Evolutionary conservation across 2,888 invertebrate genomes (phyloP), one percentile per base, ranked within the genome.

Genomic region (Quadroppia sp.): DNA sequence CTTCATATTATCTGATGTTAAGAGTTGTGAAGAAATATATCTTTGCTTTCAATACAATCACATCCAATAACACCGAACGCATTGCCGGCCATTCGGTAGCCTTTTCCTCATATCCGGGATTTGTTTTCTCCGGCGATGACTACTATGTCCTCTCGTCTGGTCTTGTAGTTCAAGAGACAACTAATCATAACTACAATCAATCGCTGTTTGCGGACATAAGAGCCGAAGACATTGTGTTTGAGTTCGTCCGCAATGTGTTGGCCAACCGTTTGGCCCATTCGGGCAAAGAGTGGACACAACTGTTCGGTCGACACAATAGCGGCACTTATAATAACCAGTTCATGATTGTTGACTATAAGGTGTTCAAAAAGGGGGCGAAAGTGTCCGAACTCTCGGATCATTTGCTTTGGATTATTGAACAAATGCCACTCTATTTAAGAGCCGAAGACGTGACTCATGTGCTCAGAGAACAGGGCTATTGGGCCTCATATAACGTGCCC

Each of bases 1-100:
- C 87, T 80, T 89, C 89, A 76, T 93, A 90, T 81, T 86, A 87
- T 42, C 87, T 88, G 77, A 94, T 94, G 94, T 85, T 92, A 76
- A 86, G 92, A 74, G 87, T 94, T 45, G 84, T 92, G 80, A 94
- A 94, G 82, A 87, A 88, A 74, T 94, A 94, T 84, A 89, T 89
- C 79, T 87, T 95, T 71, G 87, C n/a, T n/a, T n/a, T n/a, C n/a
- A n/a, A n/a, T n/a, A n/a, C n/a, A n/a, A n/a, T n/a, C n/a, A n/a
- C 13, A 11, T 11, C 7, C 13, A 25, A 17, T 30, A 32, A 61
- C 6, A 25, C 28, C 6, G 11, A 15, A 17, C 25, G 23, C 20
- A 50, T 71, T 42, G 61, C 73, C 2, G 73, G 73, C 20, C 30
- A 25, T 6, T 50, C 28, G 3, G 30, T 69, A 30, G 30, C 67